A percentile compares a stretch with the other conserved stretches of the same genome.
These are phyloP conservation scores for Caenorhabditis elegans DNA, from an alignment of 1,140 invertebrate genomes.

Conservation along the genomic window WBcel235 BX284605.5:2072501-2073000, in stretches of 20 bases:
- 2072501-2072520: no score
- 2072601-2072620: no score
- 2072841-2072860: not conserved
- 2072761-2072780: constrained; percentile 31
- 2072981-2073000: not conserved
- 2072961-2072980: not conserved
- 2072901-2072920: not conserved
- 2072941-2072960: not conserved
- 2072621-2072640: no score
- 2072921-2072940: not conserved
- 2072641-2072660: no score
- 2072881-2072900: constrained; percentile 9
- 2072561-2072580: no score
- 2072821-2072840: not conserved
- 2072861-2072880: not conserved
- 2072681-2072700: not conserved
- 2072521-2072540: no score
- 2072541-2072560: no score
- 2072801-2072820: not conserved
- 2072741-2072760: constrained; percentile 33
- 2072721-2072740: constrained; percentile 41
- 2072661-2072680: not conserved
- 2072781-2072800: not conserved
- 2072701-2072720: constrained; percentile 38
- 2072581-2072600: no score